These are phyloP conservation scores for Drosophila paramelanica DNA, from an alignment of 2,888 invertebrate genomes.

Conservation along the genomic window DNA sequence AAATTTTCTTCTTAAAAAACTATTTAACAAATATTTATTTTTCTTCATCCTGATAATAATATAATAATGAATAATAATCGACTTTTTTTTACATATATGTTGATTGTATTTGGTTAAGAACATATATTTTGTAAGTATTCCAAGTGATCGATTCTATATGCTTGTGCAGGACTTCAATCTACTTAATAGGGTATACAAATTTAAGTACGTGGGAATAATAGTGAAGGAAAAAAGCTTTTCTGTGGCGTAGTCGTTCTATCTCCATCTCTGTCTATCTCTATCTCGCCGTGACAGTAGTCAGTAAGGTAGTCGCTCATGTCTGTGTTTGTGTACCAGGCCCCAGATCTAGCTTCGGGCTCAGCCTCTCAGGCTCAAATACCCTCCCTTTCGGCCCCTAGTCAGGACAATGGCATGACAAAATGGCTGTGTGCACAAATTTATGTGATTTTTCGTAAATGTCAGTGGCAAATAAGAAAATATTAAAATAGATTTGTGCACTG, in stretches of 20 bases:
- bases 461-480: slow-evolving; percentile 81
- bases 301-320: slow-evolving; percentile 47
- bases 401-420: slow-evolving; percentile 54
- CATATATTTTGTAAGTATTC: too few species aligned
- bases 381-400: not conserved
- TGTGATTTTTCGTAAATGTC: slow-evolving; percentile 78
- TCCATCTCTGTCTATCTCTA: not conserved
- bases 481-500: slow-evolving; percentile 79
- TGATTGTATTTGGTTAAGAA: too few species aligned
- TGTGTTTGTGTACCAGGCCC: slow-evolving; percentile 20
- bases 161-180: not conserved
- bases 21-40: too few species aligned
- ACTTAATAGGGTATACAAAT: slow-evolving; percentile 50
- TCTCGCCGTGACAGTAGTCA: slow-evolving; percentile 28
- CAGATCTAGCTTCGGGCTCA: slow-evolving; percentile 2
- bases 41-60: too few species aligned
- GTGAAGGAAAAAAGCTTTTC: slow-evolving; percentile 72
- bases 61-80: too few species aligned
- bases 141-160: not conserved
- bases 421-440: slow-evolving; percentile 77
- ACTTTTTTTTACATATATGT: too few species aligned
- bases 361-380: slow-evolving; percentile 7
- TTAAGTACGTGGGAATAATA: slow-evolving; percentile 79
- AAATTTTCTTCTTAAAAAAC: too few species aligned
- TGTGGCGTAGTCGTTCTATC: slow-evolving; percentile 45